phyloP scores from a whole-genome alignment of 2,797 vertebrate species.

The Neosilurus mollespiculum region DNA sequence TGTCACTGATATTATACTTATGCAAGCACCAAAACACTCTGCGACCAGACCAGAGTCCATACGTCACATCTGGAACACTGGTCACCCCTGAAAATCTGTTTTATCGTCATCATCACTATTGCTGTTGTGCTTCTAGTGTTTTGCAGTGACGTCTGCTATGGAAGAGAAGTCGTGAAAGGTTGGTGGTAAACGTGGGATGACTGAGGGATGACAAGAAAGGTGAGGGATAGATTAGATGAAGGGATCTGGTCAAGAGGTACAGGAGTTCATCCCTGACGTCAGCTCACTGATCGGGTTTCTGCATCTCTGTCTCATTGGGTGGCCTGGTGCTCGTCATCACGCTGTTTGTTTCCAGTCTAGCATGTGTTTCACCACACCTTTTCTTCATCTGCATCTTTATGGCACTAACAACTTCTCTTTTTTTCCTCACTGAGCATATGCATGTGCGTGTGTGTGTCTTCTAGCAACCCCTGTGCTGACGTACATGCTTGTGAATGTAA shows the following conservation, averaged over 20 bases:
- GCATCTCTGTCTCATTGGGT: conserved; percentile 30
- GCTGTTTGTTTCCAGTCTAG: conserved; percentile 48
- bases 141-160: not conserved
- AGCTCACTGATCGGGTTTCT: conserved; percentile 53
- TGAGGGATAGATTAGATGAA: conserved; percentile 40
- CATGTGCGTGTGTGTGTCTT: conserved; percentile 10
- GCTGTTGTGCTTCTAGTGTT: conserved; percentile 4
- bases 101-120: not conserved
- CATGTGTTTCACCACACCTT: conserved; percentile 5
- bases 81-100: not conserved
- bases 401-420: conserved; percentile 31
- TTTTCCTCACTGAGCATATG: not conserved
- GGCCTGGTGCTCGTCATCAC: conserved; percentile 33
- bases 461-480: conserved; percentile 59
- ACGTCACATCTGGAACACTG: not conserved
- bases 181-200: conserved; percentile 33
- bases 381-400: conserved; percentile 47
- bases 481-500: conserved; percentile 71
- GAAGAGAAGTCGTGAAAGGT: not conserved
- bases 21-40: not conserved
- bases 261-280: conserved; percentile 52
- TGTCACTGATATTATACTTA: not conserved
- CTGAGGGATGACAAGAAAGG: not conserved
- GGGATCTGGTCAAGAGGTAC: conserved; percentile 29
- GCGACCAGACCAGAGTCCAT: not conserved